Percentiles rank a stretch among this genome's conserved stretches.
phyloP scores from a whole-genome alignment of 2,797 vertebrate species.

The Triplophysa yarkandensis region DNA sequence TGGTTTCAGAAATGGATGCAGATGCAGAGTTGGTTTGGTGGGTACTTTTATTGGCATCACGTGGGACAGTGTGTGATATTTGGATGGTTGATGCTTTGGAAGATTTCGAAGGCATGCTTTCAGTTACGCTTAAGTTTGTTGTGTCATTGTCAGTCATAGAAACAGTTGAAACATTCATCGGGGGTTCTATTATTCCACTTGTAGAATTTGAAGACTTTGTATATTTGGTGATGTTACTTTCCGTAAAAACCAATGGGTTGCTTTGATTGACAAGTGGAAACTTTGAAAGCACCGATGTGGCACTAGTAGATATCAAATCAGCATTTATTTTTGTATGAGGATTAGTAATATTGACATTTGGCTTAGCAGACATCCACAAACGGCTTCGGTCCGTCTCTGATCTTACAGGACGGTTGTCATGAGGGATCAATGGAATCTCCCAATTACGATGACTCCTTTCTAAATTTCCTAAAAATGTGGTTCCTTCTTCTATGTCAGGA shows the following conservation, averaged over 20 bases:
- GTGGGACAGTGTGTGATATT: neutral
- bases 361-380: conserved; percentile 37
- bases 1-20: neutral
- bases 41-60: conserved; percentile 3
- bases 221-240: neutral
- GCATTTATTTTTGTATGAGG: conserved; percentile 33
- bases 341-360: conserved; percentile 32
- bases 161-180: conserved; percentile 12
- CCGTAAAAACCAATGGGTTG: neutral
- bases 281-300: conserved; percentile 16
- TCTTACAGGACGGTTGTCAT: neutral
- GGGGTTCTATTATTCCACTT: neutral
- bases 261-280: conserved; percentile 4
- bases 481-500: neutral
- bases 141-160: neutral
- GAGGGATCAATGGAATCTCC: neutral
- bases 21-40: conserved; percentile 12
- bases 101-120: conserved; percentile 10
- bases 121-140: neutral
- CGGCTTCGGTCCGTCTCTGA: neutral
- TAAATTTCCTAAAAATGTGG: neutral
- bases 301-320: conserved; percentile 22
- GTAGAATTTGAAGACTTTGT: neutral
- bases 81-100: neutral
- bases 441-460: neutral